These are phyloP conservation scores for Erythrolamprus reginae DNA, from an alignment of 2,113 vertebrate genomes.

Conservation along the genomic window DNA sequence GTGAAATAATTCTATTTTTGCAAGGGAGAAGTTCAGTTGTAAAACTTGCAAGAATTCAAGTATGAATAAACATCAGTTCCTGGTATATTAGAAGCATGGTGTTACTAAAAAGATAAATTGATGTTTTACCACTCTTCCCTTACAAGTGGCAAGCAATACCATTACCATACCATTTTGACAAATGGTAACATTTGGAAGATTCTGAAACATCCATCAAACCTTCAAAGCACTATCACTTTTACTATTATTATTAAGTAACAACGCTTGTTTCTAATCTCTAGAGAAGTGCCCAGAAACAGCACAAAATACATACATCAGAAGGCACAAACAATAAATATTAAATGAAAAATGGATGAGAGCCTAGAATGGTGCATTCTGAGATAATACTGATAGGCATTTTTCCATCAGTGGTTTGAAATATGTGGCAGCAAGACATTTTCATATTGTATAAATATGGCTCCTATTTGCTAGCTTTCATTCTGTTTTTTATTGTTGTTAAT, in stretches of 20 bases:
- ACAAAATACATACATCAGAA: slow-evolving; percentile 47
- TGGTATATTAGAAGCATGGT: slow-evolving; percentile 28
- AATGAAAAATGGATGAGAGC: slow-evolving; percentile 55
- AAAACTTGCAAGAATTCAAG: slow-evolving; percentile 38
- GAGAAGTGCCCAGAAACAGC: slow-evolving; percentile 44
- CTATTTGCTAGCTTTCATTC: slow-evolving; percentile 19
- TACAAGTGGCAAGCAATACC: slow-evolving; percentile 54
- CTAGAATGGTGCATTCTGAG: slow-evolving; percentile 31
- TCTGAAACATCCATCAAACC: slow-evolving; percentile 36
- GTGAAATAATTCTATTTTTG: slow-evolving; percentile 8
- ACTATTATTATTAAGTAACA: slow-evolving; percentile 55
- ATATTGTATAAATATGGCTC: slow-evolving; percentile 2
- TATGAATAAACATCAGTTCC: slow-evolving; percentile 48
- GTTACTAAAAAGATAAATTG: slow-evolving; percentile 51
- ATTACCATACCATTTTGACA: slow-evolving; percentile 47
- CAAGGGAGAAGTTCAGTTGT: slow-evolving; percentile 5
- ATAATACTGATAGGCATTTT: slow-evolving; percentile 32
- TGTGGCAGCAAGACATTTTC: slow-evolving; percentile 39
- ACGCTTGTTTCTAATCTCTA: slow-evolving; percentile 46
- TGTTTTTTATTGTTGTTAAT: slow-evolving; percentile 13
- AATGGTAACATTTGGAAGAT: slow-evolving; percentile 41
- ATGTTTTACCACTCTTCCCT: slow-evolving; percentile 34
- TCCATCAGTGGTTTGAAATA: not conserved
- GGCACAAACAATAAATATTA: slow-evolving; percentile 38
- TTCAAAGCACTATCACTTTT: slow-evolving; percentile 49